phyloP scores from a whole-genome alignment of 2,888 invertebrate genomes.

The Cotesia congregata region DNA sequence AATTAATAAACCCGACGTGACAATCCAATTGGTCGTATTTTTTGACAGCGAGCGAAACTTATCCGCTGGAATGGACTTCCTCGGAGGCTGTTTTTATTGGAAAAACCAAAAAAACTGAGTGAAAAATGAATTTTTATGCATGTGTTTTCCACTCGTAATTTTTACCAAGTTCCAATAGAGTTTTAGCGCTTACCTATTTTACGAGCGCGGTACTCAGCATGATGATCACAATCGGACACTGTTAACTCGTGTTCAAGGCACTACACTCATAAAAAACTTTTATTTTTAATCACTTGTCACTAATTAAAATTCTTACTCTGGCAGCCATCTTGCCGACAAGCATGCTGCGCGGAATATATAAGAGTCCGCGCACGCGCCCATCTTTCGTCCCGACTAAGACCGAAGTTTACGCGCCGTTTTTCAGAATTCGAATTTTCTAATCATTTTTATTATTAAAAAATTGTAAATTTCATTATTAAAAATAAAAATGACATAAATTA shows the following conservation, averaged over 20 bases:
- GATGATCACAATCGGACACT: conserved; percentile 40
- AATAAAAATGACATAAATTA: no score
- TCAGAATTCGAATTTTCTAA: not conserved
- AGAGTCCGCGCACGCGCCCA: conserved; percentile 8
- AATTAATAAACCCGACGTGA: no score
- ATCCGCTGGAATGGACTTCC: no score
- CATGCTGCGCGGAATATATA: conserved; percentile 37
- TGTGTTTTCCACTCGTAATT: not conserved
- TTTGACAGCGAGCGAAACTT: no score
- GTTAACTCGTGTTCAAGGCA: conserved; percentile 47
- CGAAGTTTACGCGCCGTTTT: not conserved
- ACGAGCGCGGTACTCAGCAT: conserved; percentile 48
- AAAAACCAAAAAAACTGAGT: no score
- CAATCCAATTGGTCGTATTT: no score
- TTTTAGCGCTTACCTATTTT: conserved; percentile 51
- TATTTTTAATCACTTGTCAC: conserved; percentile 60
- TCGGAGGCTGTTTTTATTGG: no score
- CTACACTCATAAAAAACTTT: conserved; percentile 52
- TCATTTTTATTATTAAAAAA: no score
- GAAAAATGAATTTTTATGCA: not conserved
- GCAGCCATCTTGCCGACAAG: conserved; percentile 61
- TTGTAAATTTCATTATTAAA: no score
- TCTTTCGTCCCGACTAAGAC: not conserved
- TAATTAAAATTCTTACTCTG: conserved; percentile 57
- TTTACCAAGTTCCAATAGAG: not conserved